Evolutionary conservation across 2,113 vertebrate species (phyloP).

Genomic region (Nymphicus hollandicus): DNA sequence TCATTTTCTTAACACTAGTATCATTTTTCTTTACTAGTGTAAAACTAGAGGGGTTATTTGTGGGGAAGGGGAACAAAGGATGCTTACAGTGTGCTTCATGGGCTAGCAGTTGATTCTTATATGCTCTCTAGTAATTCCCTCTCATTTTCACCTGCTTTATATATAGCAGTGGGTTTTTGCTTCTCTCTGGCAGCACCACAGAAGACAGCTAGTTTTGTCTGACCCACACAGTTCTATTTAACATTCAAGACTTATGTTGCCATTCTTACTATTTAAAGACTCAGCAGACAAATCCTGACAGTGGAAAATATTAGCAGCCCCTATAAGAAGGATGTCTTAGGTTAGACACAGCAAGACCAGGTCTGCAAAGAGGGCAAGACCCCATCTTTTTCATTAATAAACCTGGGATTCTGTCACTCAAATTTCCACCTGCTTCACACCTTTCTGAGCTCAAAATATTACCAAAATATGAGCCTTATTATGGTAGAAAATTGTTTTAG

Average conservation of each 20-base stretch:
- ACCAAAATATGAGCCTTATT: not conserved
- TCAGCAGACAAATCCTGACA: not conserved
- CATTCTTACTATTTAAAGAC: not conserved
- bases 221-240: not conserved
- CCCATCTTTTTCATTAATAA: accelerated
- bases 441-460: not conserved
- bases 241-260: not conserved
- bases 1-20: not conserved
- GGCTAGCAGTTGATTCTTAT: not conserved
- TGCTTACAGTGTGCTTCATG: not conserved
- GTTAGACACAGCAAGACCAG: not conserved
- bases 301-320: not conserved
- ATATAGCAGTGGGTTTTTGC: not conserved
- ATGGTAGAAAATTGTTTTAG: not conserved
- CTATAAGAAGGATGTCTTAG: not conserved
- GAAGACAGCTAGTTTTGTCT: not conserved
- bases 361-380: accelerated
- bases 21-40: not conserved
- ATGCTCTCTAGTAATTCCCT: not conserved
- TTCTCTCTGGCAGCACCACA: not conserved
- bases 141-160: not conserved
- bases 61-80: not conserved
- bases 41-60: not conserved
- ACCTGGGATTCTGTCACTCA: not conserved
- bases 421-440: not conserved